Evolutionary conservation across 2,113 vertebrate genomes (phyloP).

Genomic region (Neopipo cinnamomea): DNA sequence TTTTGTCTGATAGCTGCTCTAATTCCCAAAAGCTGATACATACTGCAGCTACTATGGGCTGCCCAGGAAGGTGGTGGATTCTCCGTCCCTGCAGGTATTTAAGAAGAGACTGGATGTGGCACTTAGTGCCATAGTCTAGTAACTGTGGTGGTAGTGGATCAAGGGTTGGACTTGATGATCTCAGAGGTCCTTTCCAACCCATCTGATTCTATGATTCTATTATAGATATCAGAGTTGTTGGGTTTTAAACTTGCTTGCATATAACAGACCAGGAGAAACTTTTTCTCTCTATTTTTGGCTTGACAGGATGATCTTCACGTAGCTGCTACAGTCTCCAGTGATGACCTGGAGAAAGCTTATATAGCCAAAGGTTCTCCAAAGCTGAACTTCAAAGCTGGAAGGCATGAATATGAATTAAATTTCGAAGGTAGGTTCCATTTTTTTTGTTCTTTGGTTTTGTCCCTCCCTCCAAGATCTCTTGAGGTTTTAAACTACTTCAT

Average conservation of each 20-base stretch:
- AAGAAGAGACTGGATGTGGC: too few species aligned
- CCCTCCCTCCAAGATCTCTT: background rate
- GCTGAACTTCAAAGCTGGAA: slow-evolving; percentile 80
- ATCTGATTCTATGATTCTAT: too few species aligned
- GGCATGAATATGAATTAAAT: slow-evolving; percentile 79
- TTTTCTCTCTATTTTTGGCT: background rate
- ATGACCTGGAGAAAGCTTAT: slow-evolving; percentile 82
- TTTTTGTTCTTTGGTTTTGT: background rate
- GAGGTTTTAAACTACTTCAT: background rate
- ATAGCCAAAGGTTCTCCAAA: slow-evolving; percentile 46
- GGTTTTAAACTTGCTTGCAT: background rate
- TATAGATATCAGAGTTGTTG: background rate
- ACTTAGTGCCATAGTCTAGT: too few species aligned
- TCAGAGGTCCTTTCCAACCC: too few species aligned
- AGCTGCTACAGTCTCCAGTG: slow-evolving; percentile 74
- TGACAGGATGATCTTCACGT: slow-evolving; percentile 70
- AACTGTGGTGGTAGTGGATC: too few species aligned
- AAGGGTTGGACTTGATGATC: too few species aligned
- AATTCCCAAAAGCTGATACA: background rate
- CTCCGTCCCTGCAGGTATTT: too few species aligned
- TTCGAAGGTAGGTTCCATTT: slow-evolving; percentile 77
- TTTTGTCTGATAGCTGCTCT: background rate
- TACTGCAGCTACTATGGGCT: background rate
- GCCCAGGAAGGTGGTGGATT: too few species aligned
- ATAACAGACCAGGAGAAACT: background rate